Base-by-base conservation (phyloP, 2,888 invertebrate genomes). In the Drosophila kuntzei region DNA sequence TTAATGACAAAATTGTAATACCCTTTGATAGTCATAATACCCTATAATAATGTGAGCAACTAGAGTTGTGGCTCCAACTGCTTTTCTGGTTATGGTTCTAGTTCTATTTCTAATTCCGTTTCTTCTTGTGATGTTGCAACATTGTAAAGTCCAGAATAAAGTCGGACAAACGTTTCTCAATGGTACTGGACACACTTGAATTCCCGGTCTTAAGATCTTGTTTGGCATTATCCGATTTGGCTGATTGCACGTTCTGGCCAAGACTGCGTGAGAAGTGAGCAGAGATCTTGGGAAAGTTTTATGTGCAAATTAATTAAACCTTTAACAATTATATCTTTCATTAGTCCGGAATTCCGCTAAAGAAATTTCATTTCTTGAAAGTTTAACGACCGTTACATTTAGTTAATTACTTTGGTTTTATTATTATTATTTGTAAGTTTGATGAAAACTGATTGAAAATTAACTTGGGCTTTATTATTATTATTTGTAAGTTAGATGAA, bases 361-460 rank as follows among this genome's bases (percentile, higher is more conserved):
- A 74, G 66, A 76, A 83, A 79, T 76, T 71, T 76, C 63, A 75
- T 71, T 67, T 64, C 44, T 53, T 54, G 37, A 67, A 61, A 69
- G 77, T 71, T 87, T 83, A 85, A 83, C 67, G 80, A 71, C 73
- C 80, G 87, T 72, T 80, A 83, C 79, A 64, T 79, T 79, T 72
- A 60, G 55, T 50, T 67, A 76, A 68, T 47, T 69, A 59, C 55
- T 55, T 70, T 76, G 59, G 60, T 46, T 62, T 67, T 74, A 58
- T 61, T 47, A 25, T 41, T 47, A 50, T n/a, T 55, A 39, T 9
- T 36, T 49, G 47, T 29, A 54, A 32, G 27, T 37, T 32, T 12
- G 20, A 54, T 49, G 3, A 32, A 8, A 6, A 1, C 16, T 22
- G 32, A 50, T 37, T 16, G 36, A 7, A 25, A 44, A 14, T 6